Evolutionary conservation across 37 sponge, comb jelly and placozoan species (phyloP).

Genomic region (Crambe crambe): DNA sequence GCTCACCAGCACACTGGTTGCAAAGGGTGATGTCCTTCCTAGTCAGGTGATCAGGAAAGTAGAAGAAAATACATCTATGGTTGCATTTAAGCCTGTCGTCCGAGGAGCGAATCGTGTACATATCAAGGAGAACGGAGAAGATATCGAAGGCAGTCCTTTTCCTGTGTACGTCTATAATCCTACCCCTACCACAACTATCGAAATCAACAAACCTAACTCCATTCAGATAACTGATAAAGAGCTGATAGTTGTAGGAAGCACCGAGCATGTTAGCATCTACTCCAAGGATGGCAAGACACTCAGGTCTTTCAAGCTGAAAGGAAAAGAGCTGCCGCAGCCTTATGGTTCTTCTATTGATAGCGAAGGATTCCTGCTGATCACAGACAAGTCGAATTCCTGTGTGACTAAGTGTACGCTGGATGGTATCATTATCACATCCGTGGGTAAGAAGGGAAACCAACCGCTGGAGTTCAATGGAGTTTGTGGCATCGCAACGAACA

Average conservation of each 20-base stretch:
- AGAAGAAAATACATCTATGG: neutral
- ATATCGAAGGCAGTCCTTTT: neutral
- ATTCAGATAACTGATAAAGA: neutral
- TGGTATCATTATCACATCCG: constrained; percentile 41
- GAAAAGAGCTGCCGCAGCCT: neutral
- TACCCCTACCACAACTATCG: neutral
- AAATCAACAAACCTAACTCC: neutral
- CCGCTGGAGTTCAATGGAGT: constrained; percentile 35
- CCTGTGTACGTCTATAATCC: neutral
- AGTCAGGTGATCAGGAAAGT: no score
- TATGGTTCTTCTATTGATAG: constrained; percentile 21
- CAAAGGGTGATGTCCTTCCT: neutral
- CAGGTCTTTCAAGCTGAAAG: neutral
- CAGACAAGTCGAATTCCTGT: constrained; percentile 22
- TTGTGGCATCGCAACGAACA: constrained; percentile 35
- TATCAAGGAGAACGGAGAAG: neutral
- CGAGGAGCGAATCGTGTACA: neutral
- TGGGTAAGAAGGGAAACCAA: constrained; percentile 20
- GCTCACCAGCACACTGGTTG: neutral
- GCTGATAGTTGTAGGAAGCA: neutral
- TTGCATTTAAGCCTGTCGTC: neutral
- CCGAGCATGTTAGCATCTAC: neutral
- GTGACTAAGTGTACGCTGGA: constrained; percentile 48
- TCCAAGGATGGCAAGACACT: neutral
- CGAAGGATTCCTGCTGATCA: constrained; percentile 14